Conservation (phyloP, 2,888 invertebrate genomes). For the Clitarchus hookeri region DNA sequence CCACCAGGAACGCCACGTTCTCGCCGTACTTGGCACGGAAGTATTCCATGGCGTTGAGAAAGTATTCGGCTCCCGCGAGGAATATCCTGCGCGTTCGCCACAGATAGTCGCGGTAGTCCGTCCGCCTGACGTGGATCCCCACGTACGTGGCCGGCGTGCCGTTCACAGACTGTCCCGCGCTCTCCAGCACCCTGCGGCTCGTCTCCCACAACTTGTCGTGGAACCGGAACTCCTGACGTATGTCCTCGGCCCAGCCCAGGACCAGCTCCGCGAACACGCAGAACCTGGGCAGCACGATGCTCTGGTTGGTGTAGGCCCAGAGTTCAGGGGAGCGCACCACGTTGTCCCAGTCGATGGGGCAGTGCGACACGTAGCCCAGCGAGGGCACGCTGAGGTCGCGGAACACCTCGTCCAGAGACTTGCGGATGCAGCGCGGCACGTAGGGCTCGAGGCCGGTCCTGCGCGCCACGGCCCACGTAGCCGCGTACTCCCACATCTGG, state of each 20-base stretch:
- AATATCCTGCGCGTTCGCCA: conserved; percentile 57
- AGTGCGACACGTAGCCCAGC: conserved; percentile 60
- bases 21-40: conserved; percentile 54
- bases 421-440: conserved; percentile 57
- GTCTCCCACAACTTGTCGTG: conserved; percentile 56
- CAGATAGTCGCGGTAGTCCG: conserved; percentile 62
- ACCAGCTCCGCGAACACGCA: conserved; percentile 61
- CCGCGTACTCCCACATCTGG: conserved; percentile 60
- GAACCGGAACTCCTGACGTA: conserved; percentile 61
- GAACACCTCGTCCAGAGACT: conserved; percentile 61
- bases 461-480: conserved; percentile 57
- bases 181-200: conserved; percentile 56
- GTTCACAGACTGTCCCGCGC: conserved; percentile 48
- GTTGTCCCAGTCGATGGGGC: conserved; percentile 56
- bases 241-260: conserved; percentile 61
- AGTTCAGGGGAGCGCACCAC: conserved; percentile 58
- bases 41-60: conserved; percentile 55
- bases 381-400: conserved; percentile 60
- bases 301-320: conserved; percentile 63
- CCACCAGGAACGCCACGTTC: conserved; percentile 54
- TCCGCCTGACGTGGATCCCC: conserved; percentile 62
- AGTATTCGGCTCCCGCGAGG: conserved; percentile 54
- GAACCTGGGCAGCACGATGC: conserved; percentile 61
- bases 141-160: conserved; percentile 54
- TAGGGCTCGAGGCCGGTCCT: conserved; percentile 58